These are phyloP conservation scores for Tetragonula clypearis DNA, from an alignment of 1,140 invertebrate species.

Conservation along the genomic window DNA sequence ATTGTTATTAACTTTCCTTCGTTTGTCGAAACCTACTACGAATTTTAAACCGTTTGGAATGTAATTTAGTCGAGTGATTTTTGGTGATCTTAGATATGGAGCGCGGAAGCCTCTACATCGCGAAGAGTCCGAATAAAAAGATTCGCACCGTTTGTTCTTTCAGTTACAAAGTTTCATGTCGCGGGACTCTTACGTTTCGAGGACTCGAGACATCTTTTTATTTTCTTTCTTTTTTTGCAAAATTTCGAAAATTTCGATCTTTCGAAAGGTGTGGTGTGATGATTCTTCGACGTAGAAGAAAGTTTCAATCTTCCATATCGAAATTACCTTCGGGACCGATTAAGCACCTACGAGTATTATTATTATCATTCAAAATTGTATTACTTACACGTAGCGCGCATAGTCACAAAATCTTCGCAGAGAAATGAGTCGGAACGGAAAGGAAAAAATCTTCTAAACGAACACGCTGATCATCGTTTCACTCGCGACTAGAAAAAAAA, in stretches of 20 bases:
- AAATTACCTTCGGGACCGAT: background rate
- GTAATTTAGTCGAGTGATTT: background rate
- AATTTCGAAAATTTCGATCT: too few relatives aligned
- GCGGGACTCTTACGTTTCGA: too few relatives aligned
- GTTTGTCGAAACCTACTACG: background rate
- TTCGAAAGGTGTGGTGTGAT: too few relatives aligned
- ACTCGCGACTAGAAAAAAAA: background rate
- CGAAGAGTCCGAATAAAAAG: too few relatives aligned
- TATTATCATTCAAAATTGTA: background rate
- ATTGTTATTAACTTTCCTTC: background rate
- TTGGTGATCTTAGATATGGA: too few relatives aligned
- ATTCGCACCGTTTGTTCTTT: too few relatives aligned
- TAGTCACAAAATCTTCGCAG: constrained; percentile 6
- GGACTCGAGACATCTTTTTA: too few relatives aligned
- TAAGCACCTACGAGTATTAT: background rate
- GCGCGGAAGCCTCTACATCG: too few relatives aligned
- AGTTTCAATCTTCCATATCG: background rate
- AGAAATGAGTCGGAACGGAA: too few relatives aligned
- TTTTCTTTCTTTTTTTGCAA: too few relatives aligned
- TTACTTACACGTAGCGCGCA: constrained; percentile 11
- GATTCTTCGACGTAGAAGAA: too few relatives aligned
- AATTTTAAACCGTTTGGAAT: background rate
- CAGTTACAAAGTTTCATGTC: too few relatives aligned
- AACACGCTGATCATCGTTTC: background rate
- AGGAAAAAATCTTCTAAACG: background rate